phyloP scores from a whole-genome alignment of 92 coral and sea anemone genomes.

The Siderastrea radians region DNA sequence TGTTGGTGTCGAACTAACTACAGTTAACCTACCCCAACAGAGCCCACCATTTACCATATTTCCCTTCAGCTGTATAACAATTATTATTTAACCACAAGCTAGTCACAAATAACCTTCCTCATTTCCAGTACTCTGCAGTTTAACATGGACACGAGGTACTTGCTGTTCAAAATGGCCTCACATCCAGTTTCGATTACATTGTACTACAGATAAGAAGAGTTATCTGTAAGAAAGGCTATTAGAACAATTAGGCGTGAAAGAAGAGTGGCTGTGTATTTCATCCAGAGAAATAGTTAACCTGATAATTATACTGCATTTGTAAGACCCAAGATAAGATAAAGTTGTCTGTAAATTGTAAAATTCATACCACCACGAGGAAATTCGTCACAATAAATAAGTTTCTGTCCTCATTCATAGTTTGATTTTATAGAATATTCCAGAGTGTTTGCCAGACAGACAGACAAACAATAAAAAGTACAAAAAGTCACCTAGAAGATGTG shows the following conservation, averaged over 20 bases:
- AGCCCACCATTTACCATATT: too few relatives aligned
- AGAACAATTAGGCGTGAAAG: too few relatives aligned
- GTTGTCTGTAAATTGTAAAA: background rate
- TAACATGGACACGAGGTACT: too few relatives aligned
- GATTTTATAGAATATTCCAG: conserved; percentile 16
- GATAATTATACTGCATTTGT: conserved; percentile 11
- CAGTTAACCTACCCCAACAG: too few relatives aligned
- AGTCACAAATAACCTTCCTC: too few relatives aligned
- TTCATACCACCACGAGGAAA: background rate
- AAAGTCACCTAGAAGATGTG: conserved; percentile 27
- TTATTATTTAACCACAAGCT: too few relatives aligned
- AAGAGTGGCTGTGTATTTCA: conserved; percentile 8
- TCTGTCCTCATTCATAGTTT: conserved; percentile 23
- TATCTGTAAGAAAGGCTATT: background rate
- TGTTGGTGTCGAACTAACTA: too few relatives aligned
- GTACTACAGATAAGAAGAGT: too few relatives aligned
- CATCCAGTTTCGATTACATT: too few relatives aligned
- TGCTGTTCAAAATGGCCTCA: too few relatives aligned
- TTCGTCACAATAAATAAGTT: conserved; percentile 39
- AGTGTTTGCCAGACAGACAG: background rate
- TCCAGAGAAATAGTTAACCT: background rate
- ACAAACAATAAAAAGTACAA: conserved; percentile 41
- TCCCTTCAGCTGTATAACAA: too few relatives aligned
- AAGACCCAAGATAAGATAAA: background rate
- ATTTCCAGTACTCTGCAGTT: too few relatives aligned